These are phyloP conservation scores for Lordiphosa collinella DNA, from an alignment of 1,140 invertebrate genomes.

Conservation along the genomic window DNA sequence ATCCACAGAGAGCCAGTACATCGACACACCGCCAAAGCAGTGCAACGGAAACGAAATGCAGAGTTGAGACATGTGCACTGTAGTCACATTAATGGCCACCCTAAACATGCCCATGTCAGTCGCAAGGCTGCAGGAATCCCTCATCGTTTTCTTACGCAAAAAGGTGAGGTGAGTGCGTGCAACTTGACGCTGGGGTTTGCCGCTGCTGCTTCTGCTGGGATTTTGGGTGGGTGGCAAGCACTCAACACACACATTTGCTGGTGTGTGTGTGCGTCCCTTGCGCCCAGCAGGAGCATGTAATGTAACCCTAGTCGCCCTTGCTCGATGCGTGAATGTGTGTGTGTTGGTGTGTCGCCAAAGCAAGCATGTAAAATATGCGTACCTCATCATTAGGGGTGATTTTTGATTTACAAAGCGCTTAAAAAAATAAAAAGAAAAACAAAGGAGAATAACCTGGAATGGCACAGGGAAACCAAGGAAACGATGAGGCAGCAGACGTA, in stretches of 20 bases:
- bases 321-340: slow-evolving; percentile 14
- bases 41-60: slow-evolving; percentile 4
- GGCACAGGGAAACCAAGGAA: slow-evolving; percentile 27
- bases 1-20: too few species aligned
- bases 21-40: background rate
- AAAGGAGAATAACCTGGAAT: slow-evolving; percentile 29
- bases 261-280: background rate
- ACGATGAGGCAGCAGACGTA: slow-evolving; percentile 20
- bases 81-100: slow-evolving; percentile 3
- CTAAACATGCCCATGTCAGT: background rate
- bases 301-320: slow-evolving; percentile 23
- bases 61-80: background rate
- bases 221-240: background rate
- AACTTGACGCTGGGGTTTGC: slow-evolving; percentile 6
- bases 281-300: slow-evolving; percentile 18
- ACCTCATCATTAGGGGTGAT: slow-evolving; percentile 45
- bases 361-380: slow-evolving; percentile 44
- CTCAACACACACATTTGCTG: background rate
- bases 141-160: slow-evolving; percentile 11
- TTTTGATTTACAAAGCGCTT: slow-evolving; percentile 40
- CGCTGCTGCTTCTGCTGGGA: slow-evolving; percentile 9
- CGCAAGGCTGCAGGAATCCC: slow-evolving; percentile 10
- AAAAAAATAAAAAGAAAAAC: slow-evolving; percentile 28
- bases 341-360: slow-evolving; percentile 20
- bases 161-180: slow-evolving; percentile 8